Evolutionary conservation across 2,888 invertebrate species (phyloP).

Genomic region (Cantharis nigra): DNA sequence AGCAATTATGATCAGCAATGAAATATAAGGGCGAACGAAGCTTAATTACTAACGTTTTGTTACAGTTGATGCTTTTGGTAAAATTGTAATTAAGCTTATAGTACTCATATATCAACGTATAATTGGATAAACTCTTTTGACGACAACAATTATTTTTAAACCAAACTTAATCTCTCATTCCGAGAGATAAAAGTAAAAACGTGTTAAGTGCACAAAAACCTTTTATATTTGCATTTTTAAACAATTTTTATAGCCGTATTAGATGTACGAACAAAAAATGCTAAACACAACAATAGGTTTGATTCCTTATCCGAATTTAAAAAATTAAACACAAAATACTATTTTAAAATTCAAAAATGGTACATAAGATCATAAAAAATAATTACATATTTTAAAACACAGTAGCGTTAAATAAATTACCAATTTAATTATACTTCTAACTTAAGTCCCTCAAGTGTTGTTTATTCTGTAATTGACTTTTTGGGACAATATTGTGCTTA

Average conservation of each 20-base stretch:
- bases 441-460: background rate
- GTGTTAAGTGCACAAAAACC: background rate
- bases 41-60: slow-evolving; percentile 20
- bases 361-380: background rate
- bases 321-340: background rate
- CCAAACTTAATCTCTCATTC: background rate
- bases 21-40: slow-evolving; percentile 16
- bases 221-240: background rate
- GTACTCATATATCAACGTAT: slow-evolving; percentile 6
- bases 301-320: background rate
- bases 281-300: background rate
- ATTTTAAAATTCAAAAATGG: background rate
- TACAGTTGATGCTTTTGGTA: slow-evolving; percentile 16
- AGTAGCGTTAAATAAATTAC: background rate
- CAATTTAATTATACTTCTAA: background rate
- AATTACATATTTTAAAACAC: background rate
- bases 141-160: slow-evolving; percentile 1
- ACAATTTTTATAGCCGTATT: background rate
- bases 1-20: slow-evolving; percentile 20
- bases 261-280: background rate
- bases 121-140: slow-evolving; percentile 7
- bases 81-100: slow-evolving; percentile 11
- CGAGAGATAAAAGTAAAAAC: background rate
- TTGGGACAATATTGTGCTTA: background rate
- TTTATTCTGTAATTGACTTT: background rate